These are phyloP conservation scores for Piliocolobus tephrosceles DNA, from an alignment of 2,113 vertebrate genomes.

Conservation along the genomic window DNA sequence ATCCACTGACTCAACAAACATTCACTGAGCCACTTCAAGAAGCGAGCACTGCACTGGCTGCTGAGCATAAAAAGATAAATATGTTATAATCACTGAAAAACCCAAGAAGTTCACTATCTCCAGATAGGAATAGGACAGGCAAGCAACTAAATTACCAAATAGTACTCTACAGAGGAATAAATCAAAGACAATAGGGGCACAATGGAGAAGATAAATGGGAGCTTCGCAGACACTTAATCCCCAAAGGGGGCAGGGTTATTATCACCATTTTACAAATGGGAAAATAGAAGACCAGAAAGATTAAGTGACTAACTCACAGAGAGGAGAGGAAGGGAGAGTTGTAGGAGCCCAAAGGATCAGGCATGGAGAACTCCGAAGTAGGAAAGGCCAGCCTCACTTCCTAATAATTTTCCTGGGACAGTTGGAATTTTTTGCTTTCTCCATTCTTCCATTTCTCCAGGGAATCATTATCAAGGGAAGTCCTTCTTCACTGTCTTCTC, in stretches of 20 bases:
- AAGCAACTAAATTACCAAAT: background rate
- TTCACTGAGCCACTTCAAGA: background rate
- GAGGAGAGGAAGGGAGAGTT: background rate
- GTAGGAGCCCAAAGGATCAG: background rate
- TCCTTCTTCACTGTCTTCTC: conserved; percentile 57
- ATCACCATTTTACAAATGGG: background rate
- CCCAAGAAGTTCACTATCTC: background rate
- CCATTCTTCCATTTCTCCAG: conserved; percentile 32
- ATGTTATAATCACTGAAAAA: background rate
- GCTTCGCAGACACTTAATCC: background rate
- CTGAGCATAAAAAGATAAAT: background rate
- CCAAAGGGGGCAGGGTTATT: background rate
- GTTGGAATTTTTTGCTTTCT: conserved; percentile 20
- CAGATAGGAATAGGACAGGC: background rate
- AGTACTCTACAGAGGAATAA: background rate
- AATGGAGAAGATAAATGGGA: background rate
- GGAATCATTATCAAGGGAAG: conserved; percentile 53
- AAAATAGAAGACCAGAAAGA: background rate
- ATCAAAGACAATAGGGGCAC: background rate
- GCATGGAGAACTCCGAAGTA: background rate
- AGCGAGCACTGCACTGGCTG: background rate
- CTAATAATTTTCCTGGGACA: background rate
- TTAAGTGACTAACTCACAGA: background rate
- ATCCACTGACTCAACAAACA: background rate
- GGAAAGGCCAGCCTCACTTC: background rate